Percentiles rank a stretch among this genome's conserved stretches.
Evolutionary conservation across 2,113 vertebrate species (phyloP).

Genomic region (Aepyceros melampus): DNA sequence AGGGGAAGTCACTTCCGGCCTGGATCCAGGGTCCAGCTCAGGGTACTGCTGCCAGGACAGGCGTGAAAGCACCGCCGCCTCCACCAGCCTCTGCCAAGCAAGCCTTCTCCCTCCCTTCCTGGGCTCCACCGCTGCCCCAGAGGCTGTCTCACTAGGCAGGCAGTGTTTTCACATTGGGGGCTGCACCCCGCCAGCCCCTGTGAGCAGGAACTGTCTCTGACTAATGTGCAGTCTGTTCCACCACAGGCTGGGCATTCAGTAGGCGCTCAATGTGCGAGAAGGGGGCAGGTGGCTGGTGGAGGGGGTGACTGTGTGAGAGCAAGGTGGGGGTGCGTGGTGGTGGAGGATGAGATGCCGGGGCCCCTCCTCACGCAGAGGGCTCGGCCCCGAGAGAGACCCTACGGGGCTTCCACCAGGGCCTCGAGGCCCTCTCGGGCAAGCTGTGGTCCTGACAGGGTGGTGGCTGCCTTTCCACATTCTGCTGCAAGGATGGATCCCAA

Average conservation of each 20-base stretch:
- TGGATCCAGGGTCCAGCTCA: background rate
- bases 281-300: background rate
- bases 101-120: background rate
- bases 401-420: background rate
- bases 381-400: background rate
- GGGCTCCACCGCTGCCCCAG: rapidly evolving
- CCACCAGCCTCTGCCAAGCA: background rate
- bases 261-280: background rate
- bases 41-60: background rate
- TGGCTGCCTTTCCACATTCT: background rate
- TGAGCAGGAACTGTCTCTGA: background rate
- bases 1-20: background rate
- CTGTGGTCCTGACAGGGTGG: background rate
- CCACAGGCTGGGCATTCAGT: background rate
- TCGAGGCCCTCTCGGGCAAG: background rate
- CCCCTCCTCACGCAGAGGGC: background rate
- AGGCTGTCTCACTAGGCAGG: background rate
- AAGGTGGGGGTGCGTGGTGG: background rate
- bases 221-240: background rate
- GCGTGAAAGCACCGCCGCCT: background rate
- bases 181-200: background rate
- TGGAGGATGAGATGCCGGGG: no score
- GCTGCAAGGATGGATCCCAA: background rate
- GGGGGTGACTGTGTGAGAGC: background rate
- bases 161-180: background rate